phyloP scores from a whole-genome alignment of 2,888 invertebrate species.

The Erynnis tages region DNA sequence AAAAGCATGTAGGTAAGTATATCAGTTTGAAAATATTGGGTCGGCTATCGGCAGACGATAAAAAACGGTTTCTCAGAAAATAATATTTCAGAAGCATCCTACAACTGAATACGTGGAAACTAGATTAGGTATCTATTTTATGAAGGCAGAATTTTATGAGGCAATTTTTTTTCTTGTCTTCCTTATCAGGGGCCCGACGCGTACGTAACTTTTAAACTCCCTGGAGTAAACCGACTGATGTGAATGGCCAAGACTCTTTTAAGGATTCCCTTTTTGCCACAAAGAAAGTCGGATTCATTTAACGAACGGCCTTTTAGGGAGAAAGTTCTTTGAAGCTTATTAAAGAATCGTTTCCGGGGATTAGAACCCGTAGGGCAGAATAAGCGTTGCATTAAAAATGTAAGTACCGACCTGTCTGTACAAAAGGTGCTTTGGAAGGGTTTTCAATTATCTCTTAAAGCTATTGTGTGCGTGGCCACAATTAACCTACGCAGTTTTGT shows the following conservation, averaged over 20 bases:
- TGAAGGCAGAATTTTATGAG: constrained; percentile 46
- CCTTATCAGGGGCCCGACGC: constrained; percentile 44
- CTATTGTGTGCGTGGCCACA: not conserved
- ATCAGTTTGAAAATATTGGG: no score
- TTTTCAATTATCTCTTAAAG: constrained; percentile 28
- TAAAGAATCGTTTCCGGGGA: constrained; percentile 61
- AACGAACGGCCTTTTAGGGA: constrained; percentile 60
- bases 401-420: not conserved
- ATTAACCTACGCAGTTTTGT: no score
- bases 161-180: constrained; percentile 52
- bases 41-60: no score
- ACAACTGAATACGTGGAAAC: not conserved
- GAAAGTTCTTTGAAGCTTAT: constrained; percentile 68
- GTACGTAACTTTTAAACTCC: constrained; percentile 62
- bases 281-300: constrained; percentile 69
- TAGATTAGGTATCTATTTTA: constrained; percentile 12
- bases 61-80: not conserved
- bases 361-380: constrained; percentile 47
- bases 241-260: constrained; percentile 62
- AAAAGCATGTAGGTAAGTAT: no score
- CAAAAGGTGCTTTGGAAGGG: not conserved
- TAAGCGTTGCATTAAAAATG: constrained; percentile 18
- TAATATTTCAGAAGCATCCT: not conserved
- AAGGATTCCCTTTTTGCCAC: constrained; percentile 61
- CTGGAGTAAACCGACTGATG: constrained; percentile 61